These are phyloP conservation scores for Heterodera schachtii DNA, from an alignment of 1,140 invertebrate species.

Conservation along the genomic window DNA sequence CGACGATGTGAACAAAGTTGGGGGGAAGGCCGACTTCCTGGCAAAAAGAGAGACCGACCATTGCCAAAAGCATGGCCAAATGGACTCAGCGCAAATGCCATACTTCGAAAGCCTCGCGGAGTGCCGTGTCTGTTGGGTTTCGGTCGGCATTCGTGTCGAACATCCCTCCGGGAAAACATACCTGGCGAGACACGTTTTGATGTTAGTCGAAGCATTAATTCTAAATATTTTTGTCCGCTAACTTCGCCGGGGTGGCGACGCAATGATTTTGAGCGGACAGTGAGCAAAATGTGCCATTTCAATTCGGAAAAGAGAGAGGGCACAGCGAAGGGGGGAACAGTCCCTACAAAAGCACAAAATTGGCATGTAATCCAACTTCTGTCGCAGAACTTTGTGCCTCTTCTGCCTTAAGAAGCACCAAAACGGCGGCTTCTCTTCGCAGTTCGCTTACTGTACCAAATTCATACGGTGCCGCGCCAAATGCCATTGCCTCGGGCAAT, in stretches of 20 bases:
- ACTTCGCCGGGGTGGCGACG: constrained; percentile 12
- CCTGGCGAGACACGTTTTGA: neutral
- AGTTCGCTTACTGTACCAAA: too few relatives aligned
- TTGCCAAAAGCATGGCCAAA: too few relatives aligned
- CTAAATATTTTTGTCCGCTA: neutral
- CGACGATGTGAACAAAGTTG: constrained; percentile 1
- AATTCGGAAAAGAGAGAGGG: neutral
- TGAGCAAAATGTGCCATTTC: constrained; percentile 13
- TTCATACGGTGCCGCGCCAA: too few relatives aligned
- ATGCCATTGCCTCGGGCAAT: too few relatives aligned
- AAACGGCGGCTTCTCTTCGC: too few relatives aligned
- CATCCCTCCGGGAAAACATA: constrained; percentile 3
- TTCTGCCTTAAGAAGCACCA: too few relatives aligned
- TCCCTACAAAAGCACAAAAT: neutral
- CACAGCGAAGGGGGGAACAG: neutral
- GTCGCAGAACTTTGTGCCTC: too few relatives aligned
- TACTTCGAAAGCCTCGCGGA: constrained; percentile 5
- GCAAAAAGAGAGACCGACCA: too few relatives aligned
- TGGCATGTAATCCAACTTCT: too few relatives aligned
- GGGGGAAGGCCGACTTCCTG: constrained; percentile 8
- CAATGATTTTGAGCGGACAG: neutral
- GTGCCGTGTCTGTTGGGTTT: neutral
- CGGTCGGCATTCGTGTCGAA: neutral
- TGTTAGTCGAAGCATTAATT: neutral
- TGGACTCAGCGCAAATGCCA: neutral